Conservation (phyloP, 2,113 vertebrate genomes). For the Potamarius usumacintae region DNA sequence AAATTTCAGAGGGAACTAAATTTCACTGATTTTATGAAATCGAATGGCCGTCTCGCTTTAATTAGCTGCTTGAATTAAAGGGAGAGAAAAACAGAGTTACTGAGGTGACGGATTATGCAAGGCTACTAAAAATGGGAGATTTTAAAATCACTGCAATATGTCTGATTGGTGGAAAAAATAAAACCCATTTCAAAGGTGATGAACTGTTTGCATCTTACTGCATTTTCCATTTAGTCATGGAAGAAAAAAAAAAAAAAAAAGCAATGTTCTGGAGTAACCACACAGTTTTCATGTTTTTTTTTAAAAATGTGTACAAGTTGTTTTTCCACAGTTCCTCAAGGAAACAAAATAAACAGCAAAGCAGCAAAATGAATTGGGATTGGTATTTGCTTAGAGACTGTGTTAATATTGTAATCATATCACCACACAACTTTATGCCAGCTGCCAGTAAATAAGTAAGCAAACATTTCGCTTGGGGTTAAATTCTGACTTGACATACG, state of each 20-base stretch:
- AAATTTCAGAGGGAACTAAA: too few relatives aligned
- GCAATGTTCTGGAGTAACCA: not conserved
- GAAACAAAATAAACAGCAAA: slow-evolving; percentile 1
- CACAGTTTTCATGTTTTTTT: not conserved
- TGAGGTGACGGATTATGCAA: not conserved
- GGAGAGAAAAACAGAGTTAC: not conserved
- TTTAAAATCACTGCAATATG: not conserved
- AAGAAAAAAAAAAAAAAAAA: not conserved
- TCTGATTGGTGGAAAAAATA: slow-evolving; percentile 29
- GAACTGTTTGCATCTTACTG: slow-evolving; percentile 1
- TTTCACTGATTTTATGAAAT: too few relatives aligned
- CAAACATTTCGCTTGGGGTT: slow-evolving; percentile 17
- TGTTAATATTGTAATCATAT: slow-evolving; percentile 47
- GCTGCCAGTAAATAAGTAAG: not conserved
- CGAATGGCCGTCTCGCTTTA: not conserved
- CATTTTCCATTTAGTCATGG: not conserved
- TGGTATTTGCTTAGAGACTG: slow-evolving; percentile 23
- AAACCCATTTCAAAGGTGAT: not conserved
- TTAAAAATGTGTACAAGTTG: not conserved
- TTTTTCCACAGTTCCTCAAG: not conserved
- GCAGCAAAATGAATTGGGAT: not conserved
- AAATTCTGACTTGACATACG: slow-evolving; percentile 45
- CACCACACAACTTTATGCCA: slow-evolving; percentile 26
- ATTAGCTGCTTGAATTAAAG: not conserved
- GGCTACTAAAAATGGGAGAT: not conserved